Conservation (phyloP, 2,888 invertebrate genomes). For the Bellardia pandia region DNA sequence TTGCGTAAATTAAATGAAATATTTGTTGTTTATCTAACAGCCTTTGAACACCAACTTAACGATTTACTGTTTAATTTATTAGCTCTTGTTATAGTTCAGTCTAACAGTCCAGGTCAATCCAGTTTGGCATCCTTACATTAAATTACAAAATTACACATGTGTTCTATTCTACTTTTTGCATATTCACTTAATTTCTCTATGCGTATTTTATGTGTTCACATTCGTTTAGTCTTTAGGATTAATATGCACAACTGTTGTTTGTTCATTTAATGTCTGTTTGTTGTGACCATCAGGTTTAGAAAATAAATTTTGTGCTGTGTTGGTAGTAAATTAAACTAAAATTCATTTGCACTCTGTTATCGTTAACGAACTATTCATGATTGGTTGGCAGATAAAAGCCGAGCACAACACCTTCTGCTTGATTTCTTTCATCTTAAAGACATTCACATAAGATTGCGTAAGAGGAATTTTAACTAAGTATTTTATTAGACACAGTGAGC, state of each 20-base stretch:
- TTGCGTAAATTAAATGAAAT: neutral
- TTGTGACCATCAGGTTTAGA: neutral
- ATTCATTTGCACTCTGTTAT: slow-evolving; percentile 11
- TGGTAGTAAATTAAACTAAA: slow-evolving; percentile 25
- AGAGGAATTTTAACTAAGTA: neutral
- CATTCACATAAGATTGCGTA: neutral
- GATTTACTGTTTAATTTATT: neutral
- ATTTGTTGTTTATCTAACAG: neutral
- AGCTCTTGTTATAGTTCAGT: neutral
- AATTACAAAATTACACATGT: neutral
- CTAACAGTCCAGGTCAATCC: neutral
- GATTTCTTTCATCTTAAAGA: neutral
- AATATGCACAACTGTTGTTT: slow-evolving; percentile 4
- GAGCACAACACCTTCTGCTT: neutral
- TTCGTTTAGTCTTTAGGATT: neutral
- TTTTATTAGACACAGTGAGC: neutral
- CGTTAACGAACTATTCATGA: slow-evolving; percentile 54
- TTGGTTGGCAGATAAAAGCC: neutral
- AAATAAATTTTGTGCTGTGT: slow-evolving; percentile 27
- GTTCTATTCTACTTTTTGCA: neutral
- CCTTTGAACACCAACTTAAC: neutral
- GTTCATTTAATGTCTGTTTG: neutral
- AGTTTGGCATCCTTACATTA: neutral
- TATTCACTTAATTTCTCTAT: slow-evolving; percentile 26
- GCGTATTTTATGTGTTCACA: neutral